Evolutionary conservation across 2,888 invertebrate genomes (phyloP), one percentile per base, ranked within the genome.

Genomic region (Taphrorychus bicolor): DNA sequence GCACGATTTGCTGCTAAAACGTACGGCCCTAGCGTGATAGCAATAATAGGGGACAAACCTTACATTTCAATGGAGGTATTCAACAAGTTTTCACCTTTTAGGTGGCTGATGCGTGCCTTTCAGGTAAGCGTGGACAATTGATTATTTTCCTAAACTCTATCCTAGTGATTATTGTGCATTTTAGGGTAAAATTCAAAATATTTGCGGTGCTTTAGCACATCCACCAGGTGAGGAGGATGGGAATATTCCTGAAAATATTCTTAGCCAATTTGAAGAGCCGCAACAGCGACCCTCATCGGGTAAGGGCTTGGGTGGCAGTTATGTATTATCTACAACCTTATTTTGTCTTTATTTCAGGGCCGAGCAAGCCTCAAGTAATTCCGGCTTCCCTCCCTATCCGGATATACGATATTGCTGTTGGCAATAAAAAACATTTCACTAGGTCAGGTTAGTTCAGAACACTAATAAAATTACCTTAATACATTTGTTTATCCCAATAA

Each of bases 41-140:
- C 62, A 1, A 56, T 62, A 16, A 45, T 62, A 9, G 62, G 62
- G 2, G 62, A 62, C 22, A 62, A 62, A 19, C 62, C 62, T 16
- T 62, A 62, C 22, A 62, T 62, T 54, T 62, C 62, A 2, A 18
- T 62, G 54, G 62, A 62, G 17, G 18, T 62, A 54, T 62, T 62
- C 24, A 54, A 45, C 16, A 62, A 62, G 32, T 56, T 62, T 42
- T 54, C 62, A 24, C 62, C 62, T 17, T 62, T 62, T 48, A 53
- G 24, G 54, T 62, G 62, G 62, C 19, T 62, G n/a, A 45, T 62
- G 53, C 16, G 19, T 32, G 62, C 62, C 2, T 62, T 62, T 42
- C 62, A 62, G 62, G 62, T 62, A 32, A 62, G n/a, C 21, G 21
- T 45, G n/a, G n/a, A n/a, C n/a, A n/a, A n/a, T n/a, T n/a, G n/a